These are phyloP conservation scores for Trichonephila clavipes DNA, from an alignment of 1,140 invertebrate species.

Conservation along the genomic window DNA sequence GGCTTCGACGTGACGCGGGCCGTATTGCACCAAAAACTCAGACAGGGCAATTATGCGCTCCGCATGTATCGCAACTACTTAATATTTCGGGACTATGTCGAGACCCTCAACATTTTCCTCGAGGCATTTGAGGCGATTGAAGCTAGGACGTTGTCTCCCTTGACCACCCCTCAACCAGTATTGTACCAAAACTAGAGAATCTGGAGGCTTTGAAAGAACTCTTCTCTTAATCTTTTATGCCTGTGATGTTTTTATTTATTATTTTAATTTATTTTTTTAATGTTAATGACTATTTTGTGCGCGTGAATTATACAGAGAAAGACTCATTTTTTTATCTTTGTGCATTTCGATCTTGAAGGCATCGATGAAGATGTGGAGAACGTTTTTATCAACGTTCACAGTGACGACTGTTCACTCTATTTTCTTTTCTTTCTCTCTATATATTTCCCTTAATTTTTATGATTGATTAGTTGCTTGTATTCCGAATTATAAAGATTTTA, in stretches of 20 bases:
- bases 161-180: neutral
- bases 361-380: neutral
- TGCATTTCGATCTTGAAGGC: slow-evolving; percentile 20
- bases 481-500: neutral
- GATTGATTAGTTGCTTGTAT: neutral
- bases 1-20: slow-evolving; percentile 83
- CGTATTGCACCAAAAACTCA: slow-evolving; percentile 83
- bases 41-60: slow-evolving; percentile 81
- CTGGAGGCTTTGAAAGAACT: neutral
- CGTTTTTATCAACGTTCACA: too few species aligned
- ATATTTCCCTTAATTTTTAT: neutral
- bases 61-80: slow-evolving; percentile 85
- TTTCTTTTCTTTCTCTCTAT: neutral
- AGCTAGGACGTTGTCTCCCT: neutral
- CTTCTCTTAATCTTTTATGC: slow-evolving; percentile 5
- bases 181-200: neutral
- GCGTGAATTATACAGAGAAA: neutral
- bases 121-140: slow-evolving; percentile 17
- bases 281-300: slow-evolving; percentile 43
- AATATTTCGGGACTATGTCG: slow-evolving; percentile 86
- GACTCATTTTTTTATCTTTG: slow-evolving; percentile 29
- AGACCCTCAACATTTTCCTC: slow-evolving; percentile 79
- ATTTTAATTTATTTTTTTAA: slow-evolving; percentile 74
- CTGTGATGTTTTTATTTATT: slow-evolving; percentile 75
- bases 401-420: neutral